Percentiles rank a stretch among this genome's conserved stretches.
Conservation (phyloP, 2,113 vertebrate genomes). For the Leiothrix lutea region DNA sequence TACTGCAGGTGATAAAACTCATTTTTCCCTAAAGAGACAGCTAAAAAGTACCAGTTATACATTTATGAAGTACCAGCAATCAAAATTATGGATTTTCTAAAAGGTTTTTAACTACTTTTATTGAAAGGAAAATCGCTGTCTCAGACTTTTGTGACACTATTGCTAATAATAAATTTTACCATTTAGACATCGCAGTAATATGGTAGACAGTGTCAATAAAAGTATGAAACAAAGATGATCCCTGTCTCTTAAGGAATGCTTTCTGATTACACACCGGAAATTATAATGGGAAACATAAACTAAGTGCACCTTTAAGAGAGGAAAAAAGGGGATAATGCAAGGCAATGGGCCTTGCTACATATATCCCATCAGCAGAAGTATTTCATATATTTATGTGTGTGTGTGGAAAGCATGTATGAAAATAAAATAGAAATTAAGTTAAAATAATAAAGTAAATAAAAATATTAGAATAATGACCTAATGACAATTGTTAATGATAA, state of each 20-base stretch:
- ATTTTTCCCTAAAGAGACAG: conserved; percentile 89
- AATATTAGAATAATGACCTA: not conserved
- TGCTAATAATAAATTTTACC: conserved; percentile 85
- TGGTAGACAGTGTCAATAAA: conserved; percentile 82
- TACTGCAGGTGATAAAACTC: conserved; percentile 88
- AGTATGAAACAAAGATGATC: conserved; percentile 78
- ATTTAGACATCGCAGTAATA: conserved; percentile 78
- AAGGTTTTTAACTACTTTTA: conserved; percentile 90
- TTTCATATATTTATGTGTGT: not conserved
- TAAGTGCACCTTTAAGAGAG: conserved; percentile 45
- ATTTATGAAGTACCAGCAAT: conserved; percentile 88
- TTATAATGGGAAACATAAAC: conserved; percentile 61
- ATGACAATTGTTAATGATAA: not conserved
- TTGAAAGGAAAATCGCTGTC: conserved; percentile 88
- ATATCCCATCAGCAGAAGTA: not conserved
- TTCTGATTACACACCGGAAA: conserved; percentile 78
- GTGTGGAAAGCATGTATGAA: not conserved
- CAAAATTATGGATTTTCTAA: conserved; percentile 91
- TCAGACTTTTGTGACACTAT: conserved; percentile 86
- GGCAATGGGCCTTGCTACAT: not conserved
- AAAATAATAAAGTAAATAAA: not conserved
- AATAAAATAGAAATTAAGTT: not conserved
- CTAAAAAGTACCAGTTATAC: conserved; percentile 90
- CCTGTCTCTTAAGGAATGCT: conserved; percentile 73
- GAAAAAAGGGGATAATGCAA: not conserved